phyloP scores from a whole-genome alignment of 2,888 invertebrate species.

The Hirtodrosophila trivittata region DNA sequence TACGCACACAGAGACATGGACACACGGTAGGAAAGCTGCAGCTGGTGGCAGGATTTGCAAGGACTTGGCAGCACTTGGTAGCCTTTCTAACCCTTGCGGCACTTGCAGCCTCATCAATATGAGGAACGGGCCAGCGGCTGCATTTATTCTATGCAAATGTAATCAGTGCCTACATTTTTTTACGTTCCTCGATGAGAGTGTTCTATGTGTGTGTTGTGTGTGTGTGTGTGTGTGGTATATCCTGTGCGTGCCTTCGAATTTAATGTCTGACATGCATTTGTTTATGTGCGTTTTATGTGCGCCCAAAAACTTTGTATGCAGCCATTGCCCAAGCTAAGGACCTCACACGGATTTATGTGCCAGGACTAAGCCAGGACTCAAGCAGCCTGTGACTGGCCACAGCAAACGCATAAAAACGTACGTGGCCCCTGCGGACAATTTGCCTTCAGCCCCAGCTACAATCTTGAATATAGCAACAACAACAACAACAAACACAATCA shows the following conservation, averaged over 20 bases:
- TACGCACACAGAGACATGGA: conserved; percentile 19
- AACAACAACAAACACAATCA: conserved; percentile 18
- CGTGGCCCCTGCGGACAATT: conserved; percentile 43
- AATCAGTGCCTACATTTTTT: conserved; percentile 71
- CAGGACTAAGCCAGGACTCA: conserved; percentile 22
- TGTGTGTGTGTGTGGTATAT: conserved; percentile 9
- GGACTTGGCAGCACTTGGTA: conserved; percentile 12
- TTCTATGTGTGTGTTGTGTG: conserved; percentile 8
- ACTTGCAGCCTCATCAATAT: conserved; percentile 61
- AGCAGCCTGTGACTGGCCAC: conserved; percentile 9
- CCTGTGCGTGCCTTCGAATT: conserved; percentile 51
- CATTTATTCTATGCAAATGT: conserved; percentile 75
- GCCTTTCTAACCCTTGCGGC: conserved; percentile 31
- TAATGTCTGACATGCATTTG: conserved; percentile 70
- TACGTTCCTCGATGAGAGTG: conserved; percentile 34
- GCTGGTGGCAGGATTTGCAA: conserved; percentile 8
- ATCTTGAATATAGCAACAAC: conserved; percentile 12
- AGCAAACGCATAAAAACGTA: conserved; percentile 30
- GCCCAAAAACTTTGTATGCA: conserved; percentile 60
- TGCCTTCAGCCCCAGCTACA: conserved; percentile 21
- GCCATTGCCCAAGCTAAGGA: conserved; percentile 23
- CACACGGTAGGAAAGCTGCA: conserved; percentile 31
- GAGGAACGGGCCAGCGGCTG: conserved; percentile 24
- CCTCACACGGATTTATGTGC: conserved; percentile 38
- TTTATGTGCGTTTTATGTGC: conserved; percentile 69